A percentile compares a stretch with the other conserved stretches of the same genome.
Evolutionary conservation across 2,113 vertebrate genomes (phyloP).

Genomic region (Meleagris gallopavo): DNA sequence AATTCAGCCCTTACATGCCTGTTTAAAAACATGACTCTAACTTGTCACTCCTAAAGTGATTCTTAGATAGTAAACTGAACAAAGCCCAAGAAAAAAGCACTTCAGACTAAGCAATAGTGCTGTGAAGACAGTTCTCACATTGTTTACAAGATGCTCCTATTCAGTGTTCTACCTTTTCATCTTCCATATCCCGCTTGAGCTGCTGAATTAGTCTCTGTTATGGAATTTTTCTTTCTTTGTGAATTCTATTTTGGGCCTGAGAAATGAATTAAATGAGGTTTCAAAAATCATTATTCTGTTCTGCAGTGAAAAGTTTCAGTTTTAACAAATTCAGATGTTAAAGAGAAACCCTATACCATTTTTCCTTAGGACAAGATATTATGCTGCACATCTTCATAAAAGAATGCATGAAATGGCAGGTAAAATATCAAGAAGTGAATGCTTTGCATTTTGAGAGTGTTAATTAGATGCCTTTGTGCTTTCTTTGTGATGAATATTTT

Average conservation of each 20-base stretch:
- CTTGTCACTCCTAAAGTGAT: neutral
- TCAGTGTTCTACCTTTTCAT: neutral
- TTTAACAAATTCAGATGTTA: neutral
- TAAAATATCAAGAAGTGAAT: slow-evolving; percentile 33
- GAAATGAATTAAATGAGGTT: neutral
- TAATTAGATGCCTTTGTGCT: slow-evolving; percentile 48
- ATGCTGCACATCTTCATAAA: neutral
- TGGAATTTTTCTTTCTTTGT: neutral
- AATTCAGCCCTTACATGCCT: neutral
- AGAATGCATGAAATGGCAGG: neutral
- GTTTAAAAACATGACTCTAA: neutral
- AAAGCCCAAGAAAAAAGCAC: neutral
- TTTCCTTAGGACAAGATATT: neutral
- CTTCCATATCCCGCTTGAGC: neutral
- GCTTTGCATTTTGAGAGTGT: slow-evolving; percentile 16
- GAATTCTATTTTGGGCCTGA: rapidly evolving
- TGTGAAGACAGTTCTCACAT: neutral
- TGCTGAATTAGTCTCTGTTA: neutral
- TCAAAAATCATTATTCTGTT: neutral
- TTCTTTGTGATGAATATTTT: slow-evolving; percentile 51
- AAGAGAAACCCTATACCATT: neutral
- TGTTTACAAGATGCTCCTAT: neutral
- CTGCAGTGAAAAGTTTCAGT: neutral
- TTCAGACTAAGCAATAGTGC: neutral
- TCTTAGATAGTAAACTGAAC: neutral